Conservation (phyloP, 2,113 vertebrate species). For the Cephalopterus ornatus region DNA sequence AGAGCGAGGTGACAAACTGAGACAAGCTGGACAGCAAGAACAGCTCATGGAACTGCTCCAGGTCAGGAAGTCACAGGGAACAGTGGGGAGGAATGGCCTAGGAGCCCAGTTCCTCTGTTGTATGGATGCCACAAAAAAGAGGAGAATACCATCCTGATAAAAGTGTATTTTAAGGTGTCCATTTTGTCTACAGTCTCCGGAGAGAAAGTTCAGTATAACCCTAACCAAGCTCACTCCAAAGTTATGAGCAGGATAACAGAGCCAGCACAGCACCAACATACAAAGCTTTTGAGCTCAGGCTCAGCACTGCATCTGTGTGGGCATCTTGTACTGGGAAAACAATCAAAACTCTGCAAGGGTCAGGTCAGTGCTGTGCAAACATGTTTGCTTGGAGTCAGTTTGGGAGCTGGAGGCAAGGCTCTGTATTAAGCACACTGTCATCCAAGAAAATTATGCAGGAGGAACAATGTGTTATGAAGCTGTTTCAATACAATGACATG, state of each 20-base stretch:
- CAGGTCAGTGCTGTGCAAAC: not conserved
- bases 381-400: not conserved
- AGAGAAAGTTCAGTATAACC: not conserved
- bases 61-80: conserved; percentile 61
- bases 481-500: not conserved
- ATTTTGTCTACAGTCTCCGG: not conserved
- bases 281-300: not conserved
- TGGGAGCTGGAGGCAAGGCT: not conserved
- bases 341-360: not conserved
- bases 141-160: not conserved
- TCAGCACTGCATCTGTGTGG: not conserved
- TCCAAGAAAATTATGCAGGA: not conserved
- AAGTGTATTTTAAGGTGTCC: not conserved
- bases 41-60: conserved; percentile 87
- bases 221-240: not conserved
- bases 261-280: not conserved
- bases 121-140: not conserved
- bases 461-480: not conserved
- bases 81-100: not conserved
- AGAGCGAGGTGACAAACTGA: conserved; percentile 81
- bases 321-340: not conserved
- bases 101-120: not conserved
- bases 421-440: not conserved
- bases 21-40: conserved; percentile 83
- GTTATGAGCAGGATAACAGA: not conserved